phyloP scores from a whole-genome alignment of 2,797 vertebrate genomes.

The Podarcis lilfordi region DNA sequence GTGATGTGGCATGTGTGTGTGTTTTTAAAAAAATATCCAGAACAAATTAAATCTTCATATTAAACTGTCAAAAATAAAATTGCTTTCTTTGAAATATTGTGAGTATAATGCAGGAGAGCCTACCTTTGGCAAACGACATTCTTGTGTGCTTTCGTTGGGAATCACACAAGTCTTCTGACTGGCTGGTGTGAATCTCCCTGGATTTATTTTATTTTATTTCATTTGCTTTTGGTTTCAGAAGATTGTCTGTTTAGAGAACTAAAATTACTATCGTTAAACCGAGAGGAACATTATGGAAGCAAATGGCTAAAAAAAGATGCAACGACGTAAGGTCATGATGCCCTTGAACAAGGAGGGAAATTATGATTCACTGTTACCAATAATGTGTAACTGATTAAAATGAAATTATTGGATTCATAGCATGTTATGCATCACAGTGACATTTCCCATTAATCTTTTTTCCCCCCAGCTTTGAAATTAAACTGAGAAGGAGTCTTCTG shows the following conservation, averaged over 20 bases:
- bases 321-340: conserved; percentile 47
- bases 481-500: conserved; percentile 63
- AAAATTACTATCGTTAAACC: not conserved
- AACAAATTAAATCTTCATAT: conserved; percentile 59
- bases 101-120: conserved; percentile 49
- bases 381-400: conserved; percentile 68
- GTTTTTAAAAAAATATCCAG: conserved; percentile 56
- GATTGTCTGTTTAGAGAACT: not conserved
- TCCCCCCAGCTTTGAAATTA: conserved; percentile 44
- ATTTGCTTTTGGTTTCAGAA: conserved; percentile 20
- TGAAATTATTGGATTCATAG: conserved; percentile 64
- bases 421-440: conserved; percentile 55
- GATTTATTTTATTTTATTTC: conserved; percentile 54
- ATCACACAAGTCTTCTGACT: conserved; percentile 29
- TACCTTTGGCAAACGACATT: not conserved
- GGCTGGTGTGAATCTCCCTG: conserved; percentile 37
- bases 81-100: conserved; percentile 48
- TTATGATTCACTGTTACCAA: conserved; percentile 62
- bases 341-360: conserved; percentile 55
- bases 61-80: conserved; percentile 60
- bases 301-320: not conserved
- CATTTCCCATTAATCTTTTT: conserved; percentile 65
- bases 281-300: not conserved
- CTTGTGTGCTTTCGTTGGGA: conserved; percentile 15
- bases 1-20: not conserved